These are phyloP conservation scores for Macrocentrus cingulum DNA, from an alignment of 1,140 invertebrate species.

Conservation along the genomic window DNA sequence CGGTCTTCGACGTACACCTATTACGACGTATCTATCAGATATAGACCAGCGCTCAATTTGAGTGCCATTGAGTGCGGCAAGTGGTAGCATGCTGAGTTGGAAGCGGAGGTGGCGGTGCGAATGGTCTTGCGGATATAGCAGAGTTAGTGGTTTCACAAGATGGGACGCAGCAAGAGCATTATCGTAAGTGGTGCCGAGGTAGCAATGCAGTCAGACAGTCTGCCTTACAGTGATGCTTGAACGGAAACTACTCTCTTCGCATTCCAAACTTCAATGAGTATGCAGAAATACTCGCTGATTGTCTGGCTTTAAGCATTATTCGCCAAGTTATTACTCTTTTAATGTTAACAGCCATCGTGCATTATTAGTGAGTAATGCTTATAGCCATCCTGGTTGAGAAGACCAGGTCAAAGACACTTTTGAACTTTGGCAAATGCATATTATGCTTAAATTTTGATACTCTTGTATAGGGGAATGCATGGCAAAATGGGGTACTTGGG, in stretches of 20 bases:
- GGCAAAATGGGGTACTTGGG: no score
- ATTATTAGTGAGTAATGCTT: no score
- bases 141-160: conserved; percentile 11
- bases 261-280: conserved; percentile 11
- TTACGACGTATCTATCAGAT: background rate
- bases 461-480: no score
- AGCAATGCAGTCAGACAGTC: conserved; percentile 27
- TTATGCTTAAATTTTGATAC: no score
- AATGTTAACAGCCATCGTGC: no score
- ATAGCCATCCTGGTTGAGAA: no score
- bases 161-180: conserved; percentile 24
- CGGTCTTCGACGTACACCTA: background rate
- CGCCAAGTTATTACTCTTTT: no score
- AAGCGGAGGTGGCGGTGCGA: conserved; percentile 28
- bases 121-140: conserved; percentile 21
- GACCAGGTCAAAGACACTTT: no score
- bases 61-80: conserved; percentile 36
- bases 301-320: no score
- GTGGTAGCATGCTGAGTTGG: conserved; percentile 33
- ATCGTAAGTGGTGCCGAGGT: conserved; percentile 29
- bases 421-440: no score
- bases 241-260: conserved; percentile 26
- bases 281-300: no score
- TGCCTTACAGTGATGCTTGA: conserved; percentile 22
- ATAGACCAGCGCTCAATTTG: background rate